Evolutionary conservation across 2,888 invertebrate genomes (phyloP), one percentile per base, ranked within the genome.

Genomic region (Cepaea hortensis): DNA sequence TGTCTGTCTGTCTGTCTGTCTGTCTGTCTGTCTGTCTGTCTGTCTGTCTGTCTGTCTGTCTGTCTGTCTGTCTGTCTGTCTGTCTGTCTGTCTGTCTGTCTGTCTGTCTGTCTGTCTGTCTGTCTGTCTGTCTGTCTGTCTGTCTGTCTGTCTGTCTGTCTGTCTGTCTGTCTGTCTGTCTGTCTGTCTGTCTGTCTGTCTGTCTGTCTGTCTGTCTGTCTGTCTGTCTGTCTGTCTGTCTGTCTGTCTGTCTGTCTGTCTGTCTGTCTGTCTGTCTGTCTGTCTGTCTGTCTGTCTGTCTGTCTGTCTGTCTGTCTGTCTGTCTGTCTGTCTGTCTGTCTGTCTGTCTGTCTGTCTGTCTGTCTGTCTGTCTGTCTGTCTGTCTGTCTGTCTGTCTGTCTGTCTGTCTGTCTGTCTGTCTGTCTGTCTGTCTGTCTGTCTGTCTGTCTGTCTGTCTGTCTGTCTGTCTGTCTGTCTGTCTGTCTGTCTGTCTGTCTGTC

Each of bases 161-260:
- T 65, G 18, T 65, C 65, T 65, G 18, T 65, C 65, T 65, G 18
- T 65, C 65, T 65, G 18, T 65, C 65, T 65, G 65, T 65, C 65
- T 65, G 65, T 65, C 65, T 65, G 65, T 65, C 65, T 65, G 65
- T 65, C 65, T 65, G 65, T 65, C 65, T 65, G 65, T 65, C 65
- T 65, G 65, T 65, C 65, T 65, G 65, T 65, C 65, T 65, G 65
- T 65, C 65, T 65, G 65, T 65, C 65, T 65, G 65, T 65, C 1
- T 65, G 65, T 65, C 65, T 65, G 18, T 65, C 65, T 65, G 18
- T 65, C 65, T 65, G 18, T 65, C 65, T 65, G 18, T 65, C 65
- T 65, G 18, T 65, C 65, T 65, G 18, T 65, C 65, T 65, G 18
- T 65, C 65, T 65, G 18, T 65, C 35, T 35, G 35, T 35, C 35